These are phyloP conservation scores for Papilio polyxenes DNA, from an alignment of 1,140 invertebrate genomes.

Conservation along the genomic window DNA sequence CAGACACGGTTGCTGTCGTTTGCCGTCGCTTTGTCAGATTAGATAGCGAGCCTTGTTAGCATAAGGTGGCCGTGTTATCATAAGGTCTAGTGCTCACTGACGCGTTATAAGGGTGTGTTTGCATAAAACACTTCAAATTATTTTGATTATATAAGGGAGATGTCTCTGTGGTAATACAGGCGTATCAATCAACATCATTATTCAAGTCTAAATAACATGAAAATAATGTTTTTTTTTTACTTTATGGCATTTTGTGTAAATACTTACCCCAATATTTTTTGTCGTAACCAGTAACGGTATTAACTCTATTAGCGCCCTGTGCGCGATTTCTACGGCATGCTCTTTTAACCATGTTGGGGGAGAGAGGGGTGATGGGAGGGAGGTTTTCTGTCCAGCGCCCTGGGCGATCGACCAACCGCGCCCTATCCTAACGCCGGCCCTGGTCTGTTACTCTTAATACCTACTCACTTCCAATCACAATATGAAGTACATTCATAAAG, in stretches of 20 bases:
- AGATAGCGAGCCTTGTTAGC: constrained; percentile 69
- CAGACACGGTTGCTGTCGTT: constrained; percentile 51
- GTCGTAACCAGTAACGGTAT: too few relatives aligned
- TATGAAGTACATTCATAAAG: neutral
- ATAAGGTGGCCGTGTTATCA: constrained; percentile 63
- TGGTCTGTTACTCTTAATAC: neutral
- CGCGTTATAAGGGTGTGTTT: constrained; percentile 39
- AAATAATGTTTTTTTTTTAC: neutral
- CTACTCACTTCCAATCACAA: neutral
- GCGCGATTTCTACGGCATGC: too few relatives aligned
- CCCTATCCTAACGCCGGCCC: too few relatives aligned
- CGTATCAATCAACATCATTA: neutral
- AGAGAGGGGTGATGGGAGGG: too few relatives aligned
- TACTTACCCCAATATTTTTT: too few relatives aligned
- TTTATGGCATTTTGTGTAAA: too few relatives aligned
- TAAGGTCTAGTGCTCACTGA: constrained; percentile 57
- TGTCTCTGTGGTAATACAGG: neutral
- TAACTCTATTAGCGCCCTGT: too few relatives aligned
- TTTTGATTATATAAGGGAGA: neutral
- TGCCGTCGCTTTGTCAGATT: constrained; percentile 54
- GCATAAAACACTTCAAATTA: neutral
- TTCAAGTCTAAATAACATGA: neutral
- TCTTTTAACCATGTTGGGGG: too few relatives aligned
- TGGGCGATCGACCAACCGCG: too few relatives aligned
- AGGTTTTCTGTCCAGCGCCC: too few relatives aligned